phyloP scores from a whole-genome alignment of 2,888 invertebrate genomes.

The Ferrisia virgata region DNA sequence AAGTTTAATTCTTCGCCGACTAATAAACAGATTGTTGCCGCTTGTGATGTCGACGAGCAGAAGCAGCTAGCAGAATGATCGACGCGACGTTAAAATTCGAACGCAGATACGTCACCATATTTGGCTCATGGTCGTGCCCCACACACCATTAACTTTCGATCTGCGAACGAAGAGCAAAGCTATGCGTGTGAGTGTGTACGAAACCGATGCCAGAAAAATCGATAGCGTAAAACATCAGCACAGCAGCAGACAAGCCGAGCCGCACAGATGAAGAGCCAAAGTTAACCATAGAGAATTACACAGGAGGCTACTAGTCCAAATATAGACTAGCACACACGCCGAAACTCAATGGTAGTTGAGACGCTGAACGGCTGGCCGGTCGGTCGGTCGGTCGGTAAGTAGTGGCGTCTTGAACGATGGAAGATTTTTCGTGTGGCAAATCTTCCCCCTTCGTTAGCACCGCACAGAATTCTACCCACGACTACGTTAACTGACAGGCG shows the following conservation, averaged over 20 bases:
- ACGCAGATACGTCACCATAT: not conserved
- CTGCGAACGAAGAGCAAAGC: not conserved
- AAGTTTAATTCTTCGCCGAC: not conserved
- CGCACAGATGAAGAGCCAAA: constrained; percentile 13
- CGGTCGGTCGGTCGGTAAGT: too few species aligned
- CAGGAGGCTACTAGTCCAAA: constrained; percentile 24
- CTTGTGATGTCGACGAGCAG: too few species aligned
- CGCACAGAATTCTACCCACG: not conserved
- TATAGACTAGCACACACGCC: not conserved
- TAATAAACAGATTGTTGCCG: not conserved
- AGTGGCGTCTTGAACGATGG: not conserved
- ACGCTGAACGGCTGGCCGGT: not conserved
- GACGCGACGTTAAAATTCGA: not conserved
- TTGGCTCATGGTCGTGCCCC: constrained; percentile 25
- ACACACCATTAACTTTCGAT: not conserved
- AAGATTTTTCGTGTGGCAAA: not conserved
- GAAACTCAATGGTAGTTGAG: not conserved
- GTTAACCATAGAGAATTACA: constrained; percentile 16
- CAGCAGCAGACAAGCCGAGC: not conserved
- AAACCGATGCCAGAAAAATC: constrained; percentile 19
- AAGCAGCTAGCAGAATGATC: not conserved
- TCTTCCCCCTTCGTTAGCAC: not conserved
- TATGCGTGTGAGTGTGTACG: not conserved
- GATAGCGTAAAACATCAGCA: not conserved
- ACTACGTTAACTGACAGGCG: constrained; percentile 1